Evolutionary conservation across 1,140 invertebrate species (phyloP), one percentile per base, ranked within the genome.

Genomic region (Diorhabda sublineata): DNA sequence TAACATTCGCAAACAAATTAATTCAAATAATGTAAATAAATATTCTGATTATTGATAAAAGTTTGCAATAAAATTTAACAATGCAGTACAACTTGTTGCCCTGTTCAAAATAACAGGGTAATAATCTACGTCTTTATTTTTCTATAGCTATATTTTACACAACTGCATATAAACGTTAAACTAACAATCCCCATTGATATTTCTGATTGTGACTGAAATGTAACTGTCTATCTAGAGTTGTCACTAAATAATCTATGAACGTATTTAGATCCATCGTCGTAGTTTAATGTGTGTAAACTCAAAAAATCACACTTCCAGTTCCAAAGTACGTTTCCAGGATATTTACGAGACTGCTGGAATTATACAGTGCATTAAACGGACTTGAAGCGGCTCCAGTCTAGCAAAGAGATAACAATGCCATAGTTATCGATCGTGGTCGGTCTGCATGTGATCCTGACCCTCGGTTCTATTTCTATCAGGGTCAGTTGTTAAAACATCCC

Each of bases 301-400:
- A 42, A 60, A 8, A 60, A 60, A 60, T 60, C 58, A 26, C 58
- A 11, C 58, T 60, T 7, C 8, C 8, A 60, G 8, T 42, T 60
- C 26, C 8, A 60, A 60, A 26, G 42, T 26, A 60, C 26, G 26
- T 26, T 11, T 60, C 58, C 26, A 42, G 42, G 42, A 26, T 26
- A 60, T 60, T 60, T 42, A 42, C 58, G 42, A 42, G 58, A 60
- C 42, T 60, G 26, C 26, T 42, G 58, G 58, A 60, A 60, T 60
- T 60, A 60, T 26, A 60, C 58, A 41, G 58, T 60, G 58, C 58
- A 60, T 60, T 60, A 60, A 41, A 11, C 26, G 26, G 26, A 42
- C 58, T 60, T 60, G 58, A 60, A 60, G 58, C 26, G 58, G 58
- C 58, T 60, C 58, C 58, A 60, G 42, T 6, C n/a, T n/a, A 56